Evolutionary conservation across 2,113 vertebrate species (phyloP).

Genomic region (Origma solitaria): DNA sequence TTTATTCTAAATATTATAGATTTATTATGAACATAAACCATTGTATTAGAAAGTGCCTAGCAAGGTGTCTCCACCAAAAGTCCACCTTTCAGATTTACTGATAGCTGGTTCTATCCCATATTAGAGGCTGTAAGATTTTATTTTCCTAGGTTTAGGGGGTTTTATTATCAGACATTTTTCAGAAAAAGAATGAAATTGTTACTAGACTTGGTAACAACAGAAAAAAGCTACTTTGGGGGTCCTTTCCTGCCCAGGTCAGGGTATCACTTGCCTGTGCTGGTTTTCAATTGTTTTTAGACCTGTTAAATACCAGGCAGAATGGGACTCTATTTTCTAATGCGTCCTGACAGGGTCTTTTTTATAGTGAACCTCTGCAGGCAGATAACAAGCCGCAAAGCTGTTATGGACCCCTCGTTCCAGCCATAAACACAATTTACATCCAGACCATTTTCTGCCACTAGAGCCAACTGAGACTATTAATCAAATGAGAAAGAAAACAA

Average conservation of each 20-base stretch:
- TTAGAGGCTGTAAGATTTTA: not conserved
- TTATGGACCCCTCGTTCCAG: not conserved
- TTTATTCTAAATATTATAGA: not conserved
- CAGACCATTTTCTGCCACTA: slow-evolving; percentile 32
- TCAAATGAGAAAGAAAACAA: slow-evolving; percentile 49
- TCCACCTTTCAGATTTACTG: not conserved
- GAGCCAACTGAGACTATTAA: slow-evolving; percentile 44
- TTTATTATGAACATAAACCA: slow-evolving; percentile 28
- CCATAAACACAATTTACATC: slow-evolving; percentile 53
- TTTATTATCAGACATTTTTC: not conserved
- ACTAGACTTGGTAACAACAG: not conserved
- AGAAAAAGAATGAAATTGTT: not conserved
- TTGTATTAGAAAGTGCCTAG: not conserved
- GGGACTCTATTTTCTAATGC: not conserved
- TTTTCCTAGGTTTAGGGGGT: not conserved
- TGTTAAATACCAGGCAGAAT: not conserved
- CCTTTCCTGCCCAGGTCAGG: not conserved
- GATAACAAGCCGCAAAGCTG: not conserved
- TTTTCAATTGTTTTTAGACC: not conserved
- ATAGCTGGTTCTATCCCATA: not conserved
- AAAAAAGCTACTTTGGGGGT: not conserved
- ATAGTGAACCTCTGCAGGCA: not conserved
- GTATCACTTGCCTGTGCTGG: not conserved
- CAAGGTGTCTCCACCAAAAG: not conserved
- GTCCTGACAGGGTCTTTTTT: not conserved